phyloP scores from a whole-genome alignment of 2,113 vertebrate genomes.

The Odocoileus hemionus region DNA sequence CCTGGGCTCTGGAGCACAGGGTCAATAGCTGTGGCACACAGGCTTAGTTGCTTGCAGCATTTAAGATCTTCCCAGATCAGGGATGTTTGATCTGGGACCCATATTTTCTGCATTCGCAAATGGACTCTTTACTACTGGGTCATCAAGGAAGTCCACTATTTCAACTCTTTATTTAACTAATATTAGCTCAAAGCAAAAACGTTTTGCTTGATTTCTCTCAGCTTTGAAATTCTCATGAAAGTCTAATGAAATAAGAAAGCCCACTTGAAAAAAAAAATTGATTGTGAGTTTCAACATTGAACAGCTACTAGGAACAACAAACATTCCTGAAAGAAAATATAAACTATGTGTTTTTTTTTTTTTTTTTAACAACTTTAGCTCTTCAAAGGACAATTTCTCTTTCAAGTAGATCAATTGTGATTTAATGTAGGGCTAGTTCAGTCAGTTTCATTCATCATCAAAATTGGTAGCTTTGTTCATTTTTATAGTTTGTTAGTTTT shows the following conservation, averaged over 20 bases:
- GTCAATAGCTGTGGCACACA: neutral
- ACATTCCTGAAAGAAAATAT: neutral
- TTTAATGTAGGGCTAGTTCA: neutral
- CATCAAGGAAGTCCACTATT: neutral
- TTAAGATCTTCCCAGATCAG: neutral
- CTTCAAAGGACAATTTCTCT: neutral
- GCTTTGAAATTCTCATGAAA: conserved; percentile 22
- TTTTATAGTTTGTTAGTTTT: neutral
- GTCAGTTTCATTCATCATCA: neutral
- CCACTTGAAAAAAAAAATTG: neutral
- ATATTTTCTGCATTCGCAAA: neutral
- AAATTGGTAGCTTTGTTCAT: neutral
- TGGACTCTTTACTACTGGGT: neutral
- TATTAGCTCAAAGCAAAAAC: neutral
- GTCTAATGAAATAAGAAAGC: conserved; percentile 24
- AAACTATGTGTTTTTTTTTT: neutral
- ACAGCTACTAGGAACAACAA: neutral
- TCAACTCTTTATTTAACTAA: neutral
- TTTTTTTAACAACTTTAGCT: neutral
- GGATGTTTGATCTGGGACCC: neutral
- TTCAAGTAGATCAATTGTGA: neutral
- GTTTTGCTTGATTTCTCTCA: neutral
- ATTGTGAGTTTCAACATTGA: neutral
- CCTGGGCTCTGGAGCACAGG: neutral
- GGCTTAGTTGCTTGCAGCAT: neutral